phyloP scores from a whole-genome alignment of 2,888 invertebrate species.

The Tetanocera ferruginea region DNA sequence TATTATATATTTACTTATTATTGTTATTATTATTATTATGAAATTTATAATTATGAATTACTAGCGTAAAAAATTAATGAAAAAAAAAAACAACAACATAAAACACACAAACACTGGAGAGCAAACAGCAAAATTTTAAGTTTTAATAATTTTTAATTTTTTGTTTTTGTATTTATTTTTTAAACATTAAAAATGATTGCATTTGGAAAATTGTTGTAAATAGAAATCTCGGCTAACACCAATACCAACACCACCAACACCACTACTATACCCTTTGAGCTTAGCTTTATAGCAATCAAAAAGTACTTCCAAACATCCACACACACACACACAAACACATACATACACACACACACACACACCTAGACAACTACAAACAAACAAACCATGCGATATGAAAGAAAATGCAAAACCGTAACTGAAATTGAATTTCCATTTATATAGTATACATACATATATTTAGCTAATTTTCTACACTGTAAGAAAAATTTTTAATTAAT shows the following conservation, averaged over 20 bases:
- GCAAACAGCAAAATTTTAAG: slow-evolving; percentile 3
- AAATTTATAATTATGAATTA: slow-evolving; percentile 30
- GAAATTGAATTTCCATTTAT: slow-evolving; percentile 20
- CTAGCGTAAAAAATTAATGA: too few species aligned
- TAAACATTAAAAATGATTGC: neutral
- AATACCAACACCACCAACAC: too few species aligned
- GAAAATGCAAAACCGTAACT: neutral
- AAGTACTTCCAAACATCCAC: neutral
- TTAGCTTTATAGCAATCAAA: too few species aligned
- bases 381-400: neutral
- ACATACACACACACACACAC: neutral
- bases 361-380: neutral
- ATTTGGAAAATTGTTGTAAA: neutral
- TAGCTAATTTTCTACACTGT: neutral
- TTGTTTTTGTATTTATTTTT: neutral
- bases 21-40: slow-evolving; percentile 35
- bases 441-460: neutral
- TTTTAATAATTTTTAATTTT: neutral
- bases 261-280: neutral
- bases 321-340: neutral
- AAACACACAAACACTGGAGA: slow-evolving; percentile 41
- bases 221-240: neutral
- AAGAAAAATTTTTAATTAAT: neutral
- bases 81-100: slow-evolving; percentile 36
- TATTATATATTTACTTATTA: slow-evolving; percentile 1